phyloP scores from a whole-genome alignment of 2,113 vertebrate species.

The Anser cygnoides region DNA sequence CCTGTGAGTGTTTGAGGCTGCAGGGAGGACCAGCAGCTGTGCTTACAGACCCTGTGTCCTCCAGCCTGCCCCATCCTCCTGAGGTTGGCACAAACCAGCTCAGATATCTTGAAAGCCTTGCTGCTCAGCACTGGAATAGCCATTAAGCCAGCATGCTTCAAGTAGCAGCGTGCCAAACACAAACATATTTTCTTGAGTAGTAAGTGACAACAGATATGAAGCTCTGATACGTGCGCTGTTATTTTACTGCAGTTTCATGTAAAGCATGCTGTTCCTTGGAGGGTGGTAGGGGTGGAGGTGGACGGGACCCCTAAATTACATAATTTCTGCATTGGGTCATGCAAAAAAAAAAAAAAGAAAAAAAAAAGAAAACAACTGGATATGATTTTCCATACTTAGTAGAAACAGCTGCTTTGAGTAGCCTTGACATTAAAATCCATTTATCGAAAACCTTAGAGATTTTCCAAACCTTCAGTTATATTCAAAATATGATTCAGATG shows the following conservation, averaged over 20 bases:
- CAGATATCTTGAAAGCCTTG: neutral
- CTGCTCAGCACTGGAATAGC: neutral
- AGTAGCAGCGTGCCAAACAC: neutral
- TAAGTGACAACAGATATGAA: neutral
- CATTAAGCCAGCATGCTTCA: neutral
- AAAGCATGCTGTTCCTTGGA: neutral
- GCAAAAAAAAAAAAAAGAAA: neutral
- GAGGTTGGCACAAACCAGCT: neutral
- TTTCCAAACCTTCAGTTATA: conserved; percentile 50
- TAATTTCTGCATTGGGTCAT: conserved; percentile 57
- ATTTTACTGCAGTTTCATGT: neutral
- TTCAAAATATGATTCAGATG: conserved; percentile 54
- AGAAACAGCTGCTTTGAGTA: conserved; percentile 67
- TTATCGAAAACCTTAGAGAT: conserved; percentile 58
- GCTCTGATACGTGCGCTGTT: neutral
- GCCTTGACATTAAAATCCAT: conserved; percentile 61
- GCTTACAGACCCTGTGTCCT: neutral
- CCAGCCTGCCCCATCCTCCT: neutral
- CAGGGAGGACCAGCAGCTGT: neutral
- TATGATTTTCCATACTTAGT: conserved; percentile 33
- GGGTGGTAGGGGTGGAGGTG: neutral
- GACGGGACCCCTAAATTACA: neutral
- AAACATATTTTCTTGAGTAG: neutral
- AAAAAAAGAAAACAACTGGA: neutral
- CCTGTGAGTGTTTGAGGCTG: neutral